These are phyloP conservation scores for Brevipalpus yothersi DNA, from an alignment of 1,140 invertebrate species.

Conservation along the genomic window DNA sequence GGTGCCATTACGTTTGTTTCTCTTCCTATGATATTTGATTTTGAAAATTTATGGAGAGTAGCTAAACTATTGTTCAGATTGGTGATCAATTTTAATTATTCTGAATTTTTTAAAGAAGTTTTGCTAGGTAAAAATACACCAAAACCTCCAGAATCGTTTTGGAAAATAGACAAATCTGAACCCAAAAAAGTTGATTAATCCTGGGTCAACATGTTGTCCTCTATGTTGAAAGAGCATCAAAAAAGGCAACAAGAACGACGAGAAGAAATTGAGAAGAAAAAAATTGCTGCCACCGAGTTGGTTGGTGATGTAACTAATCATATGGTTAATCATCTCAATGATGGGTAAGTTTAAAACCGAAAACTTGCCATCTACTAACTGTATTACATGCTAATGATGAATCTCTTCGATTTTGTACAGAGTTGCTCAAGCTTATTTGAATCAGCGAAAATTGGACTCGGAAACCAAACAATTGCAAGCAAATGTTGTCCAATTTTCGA, in stretches of 20 bases:
- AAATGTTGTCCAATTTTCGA: conserved; percentile 77
- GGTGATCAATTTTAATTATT: too few relatives aligned
- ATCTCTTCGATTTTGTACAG: conserved; percentile 24
- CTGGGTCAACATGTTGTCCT: conserved; percentile 38
- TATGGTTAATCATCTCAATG: conserved; percentile 85
- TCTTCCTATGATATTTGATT: too few relatives aligned
- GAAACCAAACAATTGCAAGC: conserved; percentile 89
- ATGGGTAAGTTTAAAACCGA: conserved; percentile 40
- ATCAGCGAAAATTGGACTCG: conserved; percentile 86
- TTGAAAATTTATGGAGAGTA: too few relatives aligned
- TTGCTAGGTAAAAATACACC: too few relatives aligned
- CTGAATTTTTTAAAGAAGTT: too few relatives aligned
- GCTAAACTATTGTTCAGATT: too few relatives aligned
- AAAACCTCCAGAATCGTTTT: neutral
- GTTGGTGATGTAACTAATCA: conserved; percentile 76
- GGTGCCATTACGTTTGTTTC: too few relatives aligned
- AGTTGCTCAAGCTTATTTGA: conserved; percentile 89
- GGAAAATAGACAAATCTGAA: neutral
- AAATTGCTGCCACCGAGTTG: conserved; percentile 72
- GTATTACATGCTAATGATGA: neutral
- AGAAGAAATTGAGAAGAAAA: conserved; percentile 45
- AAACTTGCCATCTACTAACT: neutral
- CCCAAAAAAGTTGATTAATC: neutral
- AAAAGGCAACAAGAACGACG: conserved; percentile 42
- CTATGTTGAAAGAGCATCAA: conserved; percentile 66